These are phyloP conservation scores for Masnerella sp. DNA, from an alignment of 2,888 invertebrate genomes.

Conservation along the genomic window DNA sequence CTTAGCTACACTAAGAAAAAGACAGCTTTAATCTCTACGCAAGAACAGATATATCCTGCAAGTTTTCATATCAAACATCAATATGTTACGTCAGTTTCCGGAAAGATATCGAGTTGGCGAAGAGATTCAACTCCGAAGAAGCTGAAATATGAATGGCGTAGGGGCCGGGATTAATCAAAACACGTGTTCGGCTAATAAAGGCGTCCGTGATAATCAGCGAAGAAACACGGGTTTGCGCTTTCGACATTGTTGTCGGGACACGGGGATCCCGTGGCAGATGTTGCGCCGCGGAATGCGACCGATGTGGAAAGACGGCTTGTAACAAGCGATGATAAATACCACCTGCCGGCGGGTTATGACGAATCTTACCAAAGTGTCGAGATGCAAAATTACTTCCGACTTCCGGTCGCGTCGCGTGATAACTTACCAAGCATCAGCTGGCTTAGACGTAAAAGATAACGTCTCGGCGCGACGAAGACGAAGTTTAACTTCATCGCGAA, in stretches of 20 bases:
- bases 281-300: slow-evolving; percentile 44
- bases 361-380: slow-evolving; percentile 64
- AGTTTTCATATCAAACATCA: too few relatives aligned
- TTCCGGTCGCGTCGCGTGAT: slow-evolving; percentile 62
- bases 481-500: slow-evolving; percentile 43
- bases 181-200: slow-evolving; percentile 34
- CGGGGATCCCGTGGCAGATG: slow-evolving; percentile 47
- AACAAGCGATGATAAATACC: slow-evolving; percentile 71
- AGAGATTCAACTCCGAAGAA: too few relatives aligned
- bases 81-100: too few relatives aligned
- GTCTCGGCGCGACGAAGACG: slow-evolving; percentile 25
- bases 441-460: slow-evolving; percentile 56
- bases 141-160: too few relatives aligned
- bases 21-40: too few relatives aligned
- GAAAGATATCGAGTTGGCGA: too few relatives aligned
- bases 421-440: slow-evolving; percentile 59
- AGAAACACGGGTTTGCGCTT: slow-evolving; percentile 37
- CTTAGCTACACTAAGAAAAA: too few relatives aligned
- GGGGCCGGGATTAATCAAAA: slow-evolving; percentile 43
- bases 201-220: slow-evolving; percentile 35
- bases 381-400: slow-evolving; percentile 66
- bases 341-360: slow-evolving; percentile 67
- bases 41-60: too few relatives aligned
- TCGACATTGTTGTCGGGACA: slow-evolving; percentile 40
- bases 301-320: slow-evolving; percentile 48